Base-by-base conservation (phyloP, 2,888 invertebrate genomes). In the Pegoplata infirma region DNA sequence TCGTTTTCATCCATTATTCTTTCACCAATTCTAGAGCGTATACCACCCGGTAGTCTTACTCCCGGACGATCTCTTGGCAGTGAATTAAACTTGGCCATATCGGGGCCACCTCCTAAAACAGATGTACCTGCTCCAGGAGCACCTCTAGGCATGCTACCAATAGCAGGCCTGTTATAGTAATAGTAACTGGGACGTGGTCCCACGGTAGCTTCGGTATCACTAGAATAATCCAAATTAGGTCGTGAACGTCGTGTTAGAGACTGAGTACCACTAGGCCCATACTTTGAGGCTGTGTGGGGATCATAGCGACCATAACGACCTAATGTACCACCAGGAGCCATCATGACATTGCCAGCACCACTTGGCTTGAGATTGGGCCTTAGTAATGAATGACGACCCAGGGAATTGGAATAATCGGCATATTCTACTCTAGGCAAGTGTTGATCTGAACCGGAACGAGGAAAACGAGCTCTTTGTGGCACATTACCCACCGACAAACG, bases 141-240 rank as follows among this genome's bases (percentile, higher is more conserved):
- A 6, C 89, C 90, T 12, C 89, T 84, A 8, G 89, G 88, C 86
- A 88, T 89, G 80, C 89, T 89, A 58, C 87, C 88, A 25, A 89
- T 87, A 68, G 88, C 89, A 72, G 89, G 89, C 32, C 90, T 85
- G 82, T 90, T 91, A 83, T 94, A 94, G 89, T 96, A 95, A 86
- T 96, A 94, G 85, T 94, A 94, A 81, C 92, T 95, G 63, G 95
- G 94, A n/a, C 88, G 84, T 12, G 94, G 93, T 5, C 95, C 95
- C 79, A 94, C 94, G 0, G 95, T 95, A n/a, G 96, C 96, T 91
- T 98, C 98, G 0, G 98, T 98, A 87, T 98, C 98, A 59, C 98
- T 98, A 21, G 97, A 97, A 89, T 97, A 97, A 90, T 97, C 97
- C 87, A 98, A 90, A 82, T 94, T 95, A 40, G 90, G 90, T 83